A percentile compares a stretch with the other conserved stretches of the same genome.
Conservation (phyloP, 2,888 invertebrate genomes). For the Euzophera pinguis region DNA sequence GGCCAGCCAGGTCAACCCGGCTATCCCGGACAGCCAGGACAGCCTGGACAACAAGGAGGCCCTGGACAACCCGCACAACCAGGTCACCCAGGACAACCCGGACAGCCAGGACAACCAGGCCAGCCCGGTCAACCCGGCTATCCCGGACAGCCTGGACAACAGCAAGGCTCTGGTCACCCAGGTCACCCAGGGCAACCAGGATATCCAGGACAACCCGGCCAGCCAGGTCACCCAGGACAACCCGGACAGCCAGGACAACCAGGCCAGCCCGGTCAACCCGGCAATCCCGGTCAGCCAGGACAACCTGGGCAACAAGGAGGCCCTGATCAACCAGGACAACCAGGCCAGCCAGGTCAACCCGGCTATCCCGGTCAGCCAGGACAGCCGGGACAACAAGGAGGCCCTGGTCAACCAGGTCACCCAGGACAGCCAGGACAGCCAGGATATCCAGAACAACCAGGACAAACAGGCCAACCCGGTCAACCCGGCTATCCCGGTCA, state of each 20-base stretch:
- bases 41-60: conserved; percentile 32
- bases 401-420: conserved; percentile 19
- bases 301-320: conserved; percentile 21
- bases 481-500: conserved; percentile 12
- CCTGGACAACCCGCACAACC: conserved; percentile 33
- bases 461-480: conserved; percentile 22
- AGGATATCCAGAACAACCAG: conserved; percentile 30
- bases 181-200: conserved; percentile 22
- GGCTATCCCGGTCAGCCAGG: conserved; percentile 32
- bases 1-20: conserved; percentile 51
- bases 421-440: conserved; percentile 22
- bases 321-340: conserved; percentile 21
- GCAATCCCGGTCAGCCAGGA: conserved; percentile 26
- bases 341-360: conserved; percentile 27
- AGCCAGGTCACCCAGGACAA: conserved; percentile 27
- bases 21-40: conserved; percentile 64
- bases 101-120: conserved; percentile 22
- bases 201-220: conserved; percentile 45
- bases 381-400: conserved; percentile 22
- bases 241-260: conserved; percentile 28
- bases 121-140: conserved; percentile 22
- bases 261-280: conserved; percentile 30
- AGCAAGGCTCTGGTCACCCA: conserved; percentile 32
- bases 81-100: conserved; percentile 37
- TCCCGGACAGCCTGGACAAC: conserved; percentile 55